Conservation (phyloP, 1,140 invertebrate species). For the Drosophila bifasciata region DNA sequence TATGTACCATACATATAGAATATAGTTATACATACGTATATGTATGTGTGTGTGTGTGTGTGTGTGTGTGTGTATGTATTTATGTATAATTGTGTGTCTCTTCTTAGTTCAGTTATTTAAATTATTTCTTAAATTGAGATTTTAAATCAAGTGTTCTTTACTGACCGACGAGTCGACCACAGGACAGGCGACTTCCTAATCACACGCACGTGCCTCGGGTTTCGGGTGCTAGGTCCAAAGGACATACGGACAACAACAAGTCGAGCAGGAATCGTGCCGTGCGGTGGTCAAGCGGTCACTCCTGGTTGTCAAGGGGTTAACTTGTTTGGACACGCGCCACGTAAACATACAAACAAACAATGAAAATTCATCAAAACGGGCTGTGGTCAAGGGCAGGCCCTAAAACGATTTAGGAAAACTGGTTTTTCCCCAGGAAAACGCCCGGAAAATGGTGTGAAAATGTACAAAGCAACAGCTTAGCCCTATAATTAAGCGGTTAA, state of each 20-base stretch:
- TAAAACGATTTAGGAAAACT: constrained; percentile 48
- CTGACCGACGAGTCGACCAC: constrained; percentile 36
- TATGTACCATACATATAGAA: not conserved
- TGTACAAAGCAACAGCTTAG: constrained; percentile 51
- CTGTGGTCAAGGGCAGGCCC: constrained; percentile 56
- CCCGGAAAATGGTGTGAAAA: constrained; percentile 52
- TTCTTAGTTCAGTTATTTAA: not conserved
- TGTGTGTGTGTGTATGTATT: not conserved
- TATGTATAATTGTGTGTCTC: not conserved
- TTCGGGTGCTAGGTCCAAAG: constrained; percentile 4
- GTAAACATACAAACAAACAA: constrained; percentile 36
- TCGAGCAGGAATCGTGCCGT: constrained; percentile 29
- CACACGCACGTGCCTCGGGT: constrained; percentile 60
- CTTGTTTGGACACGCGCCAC: constrained; percentile 58
- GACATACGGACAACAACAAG: constrained; percentile 51
- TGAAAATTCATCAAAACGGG: constrained; percentile 31
- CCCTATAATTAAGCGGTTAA: constrained; percentile 62
- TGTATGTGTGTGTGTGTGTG: not conserved
- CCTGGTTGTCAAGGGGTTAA: constrained; percentile 48
- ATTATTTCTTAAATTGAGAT: constrained; percentile 27
- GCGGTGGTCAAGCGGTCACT: constrained; percentile 59
- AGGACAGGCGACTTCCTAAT: constrained; percentile 57
- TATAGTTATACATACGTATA: not conserved
- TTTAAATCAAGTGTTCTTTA: constrained; percentile 29
- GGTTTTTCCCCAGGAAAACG: constrained; percentile 45